Percentiles rank a stretch among this genome's conserved stretches.
These are phyloP conservation scores for Anoplius nigerrimus DNA, from an alignment of 2,888 invertebrate species.

Conservation along the genomic window DNA sequence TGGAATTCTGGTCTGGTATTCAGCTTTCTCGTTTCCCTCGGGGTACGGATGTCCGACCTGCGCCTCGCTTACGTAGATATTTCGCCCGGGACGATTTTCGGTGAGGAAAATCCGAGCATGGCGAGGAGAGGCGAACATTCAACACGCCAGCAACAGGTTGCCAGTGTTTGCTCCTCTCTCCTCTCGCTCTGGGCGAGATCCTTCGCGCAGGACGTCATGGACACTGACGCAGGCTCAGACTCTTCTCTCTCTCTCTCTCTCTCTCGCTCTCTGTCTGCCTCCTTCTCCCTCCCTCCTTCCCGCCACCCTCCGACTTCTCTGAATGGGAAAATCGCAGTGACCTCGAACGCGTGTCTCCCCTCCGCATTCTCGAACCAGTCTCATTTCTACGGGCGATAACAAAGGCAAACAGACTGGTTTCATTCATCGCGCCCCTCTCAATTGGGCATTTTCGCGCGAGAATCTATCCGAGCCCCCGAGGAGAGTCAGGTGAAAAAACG, in stretches of 20 bases:
- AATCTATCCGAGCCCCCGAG: not conserved
- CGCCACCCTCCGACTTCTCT: not conserved
- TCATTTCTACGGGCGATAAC: conserved; percentile 3
- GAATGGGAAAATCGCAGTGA: too few species aligned
- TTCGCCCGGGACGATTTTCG: too few species aligned
- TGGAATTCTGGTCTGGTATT: too few species aligned
- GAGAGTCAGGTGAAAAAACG: not conserved
- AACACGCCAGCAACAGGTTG: conserved; percentile 57
- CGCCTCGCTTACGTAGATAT: too few species aligned
- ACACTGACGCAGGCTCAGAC: not conserved
- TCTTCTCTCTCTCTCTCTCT: conserved; percentile 15
- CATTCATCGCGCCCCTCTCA: conserved; percentile 14
- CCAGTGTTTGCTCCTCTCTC: conserved; percentile 47
- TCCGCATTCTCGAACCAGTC: not conserved
- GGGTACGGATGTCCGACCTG: too few species aligned
- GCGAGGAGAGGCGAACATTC: too few species aligned
- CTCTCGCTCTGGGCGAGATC: conserved; percentile 12
- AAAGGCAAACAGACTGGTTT: not conserved
- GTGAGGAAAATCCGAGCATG: too few species aligned
- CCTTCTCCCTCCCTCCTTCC: conserved; percentile 21
- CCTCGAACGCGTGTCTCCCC: not conserved
- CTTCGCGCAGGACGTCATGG: conserved; percentile 17
- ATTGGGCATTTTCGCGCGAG: conserved; percentile 18
- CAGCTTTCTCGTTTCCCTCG: too few species aligned
- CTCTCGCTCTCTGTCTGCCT: conserved; percentile 6